A percentile compares a stretch with the other conserved stretches of the same genome.
phyloP scores from a whole-genome alignment of 2,888 invertebrate genomes.

The Cerastoderma edule region DNA sequence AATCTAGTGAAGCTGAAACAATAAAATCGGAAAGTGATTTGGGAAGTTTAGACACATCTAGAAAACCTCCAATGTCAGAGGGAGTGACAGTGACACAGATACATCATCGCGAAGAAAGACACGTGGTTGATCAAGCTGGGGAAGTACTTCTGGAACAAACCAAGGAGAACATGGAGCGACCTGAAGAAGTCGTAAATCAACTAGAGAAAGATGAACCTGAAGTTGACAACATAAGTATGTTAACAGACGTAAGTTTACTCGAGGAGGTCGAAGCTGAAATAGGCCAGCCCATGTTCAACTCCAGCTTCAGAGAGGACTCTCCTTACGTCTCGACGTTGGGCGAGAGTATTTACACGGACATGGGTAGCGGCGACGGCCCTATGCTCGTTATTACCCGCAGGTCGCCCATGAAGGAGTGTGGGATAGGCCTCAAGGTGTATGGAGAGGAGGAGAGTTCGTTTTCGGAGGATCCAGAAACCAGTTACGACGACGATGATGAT shows the following conservation, averaged over 20 bases:
- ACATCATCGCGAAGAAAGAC: too few species aligned
- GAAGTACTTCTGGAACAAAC: not conserved
- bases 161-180: too few species aligned
- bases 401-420: slow-evolving; percentile 26
- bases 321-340: not conserved
- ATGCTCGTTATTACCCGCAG: slow-evolving; percentile 12
- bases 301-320: slow-evolving; percentile 27
- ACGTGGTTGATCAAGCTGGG: not conserved
- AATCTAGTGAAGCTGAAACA: too few species aligned
- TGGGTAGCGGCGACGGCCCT: slow-evolving; percentile 9
- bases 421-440: slow-evolving; percentile 12
- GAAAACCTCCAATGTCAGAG: too few species aligned
- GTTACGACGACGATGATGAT: not conserved
- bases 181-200: too few species aligned
- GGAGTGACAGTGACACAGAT: too few species aligned
- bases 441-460: slow-evolving; percentile 6
- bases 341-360: not conserved
- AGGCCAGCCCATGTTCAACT: slow-evolving; percentile 27
- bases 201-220: too few species aligned
- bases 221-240: slow-evolving; percentile 3
- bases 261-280: slow-evolving; percentile 6
- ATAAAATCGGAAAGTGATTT: too few species aligned
- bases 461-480: not conserved
- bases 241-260: slow-evolving; percentile 15
- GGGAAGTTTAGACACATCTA: too few species aligned